Evolutionary conservation across 2,797 vertebrate species (phyloP).

Genomic region (Smutsia temminckii): DNA sequence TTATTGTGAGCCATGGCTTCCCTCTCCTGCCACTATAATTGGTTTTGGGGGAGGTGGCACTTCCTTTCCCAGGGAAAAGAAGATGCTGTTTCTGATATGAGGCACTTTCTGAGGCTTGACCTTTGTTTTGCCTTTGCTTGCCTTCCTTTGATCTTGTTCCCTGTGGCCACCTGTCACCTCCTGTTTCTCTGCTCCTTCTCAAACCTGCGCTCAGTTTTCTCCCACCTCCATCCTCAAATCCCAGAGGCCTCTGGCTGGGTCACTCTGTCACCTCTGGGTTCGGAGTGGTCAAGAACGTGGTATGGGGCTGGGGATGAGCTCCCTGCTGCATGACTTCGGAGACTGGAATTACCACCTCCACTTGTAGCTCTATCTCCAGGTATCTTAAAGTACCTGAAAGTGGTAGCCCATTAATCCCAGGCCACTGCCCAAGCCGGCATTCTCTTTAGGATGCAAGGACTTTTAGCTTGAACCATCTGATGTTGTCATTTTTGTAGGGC

Average conservation of each 20-base stretch:
- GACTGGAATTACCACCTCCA: not conserved
- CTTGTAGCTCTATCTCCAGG: not conserved
- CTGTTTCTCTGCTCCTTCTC: not conserved
- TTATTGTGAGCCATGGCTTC: slow-evolving; percentile 15
- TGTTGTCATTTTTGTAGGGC: not conserved
- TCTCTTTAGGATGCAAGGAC: not conserved
- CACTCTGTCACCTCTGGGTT: not conserved
- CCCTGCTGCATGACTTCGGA: too few relatives aligned
- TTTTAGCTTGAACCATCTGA: not conserved
- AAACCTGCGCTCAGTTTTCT: not conserved
- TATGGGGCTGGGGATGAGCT: too few relatives aligned
- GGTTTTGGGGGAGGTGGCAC: not conserved
- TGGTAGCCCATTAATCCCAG: not conserved
- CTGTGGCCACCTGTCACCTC: slow-evolving; percentile 20
- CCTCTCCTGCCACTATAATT: slow-evolving; percentile 54
- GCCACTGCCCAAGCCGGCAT: not conserved
- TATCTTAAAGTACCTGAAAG: not conserved
- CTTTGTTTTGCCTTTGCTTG: slow-evolving; percentile 38
- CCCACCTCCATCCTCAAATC: accelerated
- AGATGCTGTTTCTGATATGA: not conserved
- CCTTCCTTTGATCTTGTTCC: not conserved
- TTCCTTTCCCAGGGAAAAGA: slow-evolving; percentile 55
- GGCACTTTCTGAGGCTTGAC: not conserved
- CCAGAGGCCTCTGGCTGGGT: not conserved
- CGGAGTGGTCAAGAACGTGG: not conserved